Conservation (phyloP, 2,888 invertebrate genomes). For the Rhingia rostrata region DNA sequence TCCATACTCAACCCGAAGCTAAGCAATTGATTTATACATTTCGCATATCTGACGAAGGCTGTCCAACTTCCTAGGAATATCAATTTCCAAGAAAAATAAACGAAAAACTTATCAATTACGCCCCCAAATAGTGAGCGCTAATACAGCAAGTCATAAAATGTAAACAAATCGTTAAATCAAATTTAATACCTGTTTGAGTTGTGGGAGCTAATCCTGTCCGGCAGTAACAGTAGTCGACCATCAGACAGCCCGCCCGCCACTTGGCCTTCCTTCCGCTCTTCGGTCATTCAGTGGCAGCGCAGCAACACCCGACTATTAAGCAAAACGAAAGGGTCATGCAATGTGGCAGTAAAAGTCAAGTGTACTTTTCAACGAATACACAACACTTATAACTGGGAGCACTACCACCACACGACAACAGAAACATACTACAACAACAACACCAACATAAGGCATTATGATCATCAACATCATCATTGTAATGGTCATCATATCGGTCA, state of each 20-base stretch:
- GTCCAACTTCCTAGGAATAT: conserved; percentile 9
- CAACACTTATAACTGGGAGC: conserved; percentile 51
- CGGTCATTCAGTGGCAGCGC: conserved; percentile 54
- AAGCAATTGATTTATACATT: background rate
- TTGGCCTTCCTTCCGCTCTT: conserved; percentile 59
- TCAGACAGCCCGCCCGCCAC: conserved; percentile 43
- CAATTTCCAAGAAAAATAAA: conserved; percentile 15
- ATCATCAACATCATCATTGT: conserved; percentile 69
- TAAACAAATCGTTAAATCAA: conserved; percentile 74
- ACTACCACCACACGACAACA: conserved; percentile 15
- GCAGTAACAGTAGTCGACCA: conserved; percentile 20
- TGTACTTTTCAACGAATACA: conserved; percentile 62
- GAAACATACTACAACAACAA: conserved; percentile 11
- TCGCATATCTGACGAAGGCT: background rate
- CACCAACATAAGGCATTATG: conserved; percentile 60
- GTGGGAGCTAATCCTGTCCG: conserved; percentile 57
- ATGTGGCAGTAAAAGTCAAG: conserved; percentile 67
- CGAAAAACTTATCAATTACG: conserved; percentile 37
- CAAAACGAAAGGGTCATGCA: conserved; percentile 74
- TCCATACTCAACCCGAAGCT: too few species aligned
- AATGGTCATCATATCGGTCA: conserved; percentile 70
- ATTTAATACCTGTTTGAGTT: conserved; percentile 73
- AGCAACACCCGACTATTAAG: conserved; percentile 69
- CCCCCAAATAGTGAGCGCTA: conserved; percentile 47
- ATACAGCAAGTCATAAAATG: conserved; percentile 46